Base-by-base conservation (phyloP, 2,888 invertebrate species). In the Girardia tigrina region DNA sequence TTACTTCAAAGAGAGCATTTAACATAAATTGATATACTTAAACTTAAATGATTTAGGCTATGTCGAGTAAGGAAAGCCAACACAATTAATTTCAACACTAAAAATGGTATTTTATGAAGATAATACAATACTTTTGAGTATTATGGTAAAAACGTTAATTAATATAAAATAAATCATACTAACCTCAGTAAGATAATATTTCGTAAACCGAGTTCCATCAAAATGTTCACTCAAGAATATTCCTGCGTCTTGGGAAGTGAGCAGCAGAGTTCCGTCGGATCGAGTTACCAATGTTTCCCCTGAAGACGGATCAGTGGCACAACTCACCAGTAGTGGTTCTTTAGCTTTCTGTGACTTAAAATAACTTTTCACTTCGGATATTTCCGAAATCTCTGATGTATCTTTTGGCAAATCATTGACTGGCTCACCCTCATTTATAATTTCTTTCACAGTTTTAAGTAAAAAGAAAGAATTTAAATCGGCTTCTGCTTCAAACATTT, bases 191-290 rank as follows among this genome's bases (percentile, higher is more conserved):
- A 42, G n/a, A 26, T 16, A 23, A 29, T 74, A 83, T 1, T 80
- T 80, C 20, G 82, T 84, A 74, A 84, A 83, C 23, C 84, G 79
- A 1, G 84, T 84, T 16, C 83, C 84, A 78, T 84, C 84, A n/a
- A 80, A 79, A 78, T 83, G 84, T 76, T 84, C 83, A 28, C 83
- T 81, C n/a, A 83, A 79, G 1, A 80, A 81, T 26, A 81, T 81
- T 26, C 70, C 73, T 27, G 82, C 84, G 79, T 82, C 82, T 0
- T 83, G 82, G 77, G 82, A 81, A 71, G 80, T 80, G 0, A 84
- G 81, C 6, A 80, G 81, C 74, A 83, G 80, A 56, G 83, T 82
- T 78, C 82, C 81, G 78, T 84, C 84, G 78, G 83, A 83, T 73
- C 84, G 78, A 0, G 82, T 83, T 26, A 81, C 78, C 81, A 84